phyloP scores from a whole-genome alignment of 2,113 vertebrate genomes.

The Ia io region DNA sequence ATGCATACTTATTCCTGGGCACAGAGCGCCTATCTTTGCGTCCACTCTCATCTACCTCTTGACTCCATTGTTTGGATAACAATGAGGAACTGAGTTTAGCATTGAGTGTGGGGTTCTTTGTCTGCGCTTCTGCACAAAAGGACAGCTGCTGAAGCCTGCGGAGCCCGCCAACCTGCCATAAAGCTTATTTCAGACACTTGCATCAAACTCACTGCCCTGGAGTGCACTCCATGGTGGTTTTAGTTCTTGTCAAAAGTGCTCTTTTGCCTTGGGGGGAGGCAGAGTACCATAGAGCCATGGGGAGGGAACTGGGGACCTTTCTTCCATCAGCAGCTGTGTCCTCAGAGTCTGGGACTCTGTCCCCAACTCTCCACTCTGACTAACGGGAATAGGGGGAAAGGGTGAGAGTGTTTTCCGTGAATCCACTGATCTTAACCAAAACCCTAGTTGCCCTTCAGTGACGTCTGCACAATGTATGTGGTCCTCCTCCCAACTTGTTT shows the following conservation, averaged over 20 bases:
- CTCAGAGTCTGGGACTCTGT: background rate
- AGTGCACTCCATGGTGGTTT: background rate
- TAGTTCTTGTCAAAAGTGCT: background rate
- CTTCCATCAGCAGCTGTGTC: background rate
- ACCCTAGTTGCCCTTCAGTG: background rate
- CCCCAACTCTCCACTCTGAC: background rate
- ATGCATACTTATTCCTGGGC: background rate
- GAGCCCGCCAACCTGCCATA: constrained; percentile 14
- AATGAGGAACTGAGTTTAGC: constrained; percentile 10
- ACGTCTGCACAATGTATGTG: background rate
- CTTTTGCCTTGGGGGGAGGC: background rate
- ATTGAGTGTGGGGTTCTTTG: background rate
- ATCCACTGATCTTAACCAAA: background rate
- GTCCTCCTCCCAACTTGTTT: background rate
- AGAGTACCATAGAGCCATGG: background rate
- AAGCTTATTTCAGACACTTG: constrained; percentile 46
- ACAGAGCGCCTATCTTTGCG: background rate
- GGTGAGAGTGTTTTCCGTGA: background rate
- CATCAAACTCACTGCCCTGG: background rate
- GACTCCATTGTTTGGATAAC: constrained; percentile 26
- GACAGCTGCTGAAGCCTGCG: constrained; percentile 25
- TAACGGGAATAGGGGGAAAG: background rate
- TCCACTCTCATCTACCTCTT: background rate
- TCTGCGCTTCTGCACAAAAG: constrained; percentile 43
- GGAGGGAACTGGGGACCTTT: background rate